A percentile compares a stretch with the other conserved stretches of the same genome.
Conservation (phyloP, 2,113 vertebrate genomes). For the Parotia lawesii region DNA sequence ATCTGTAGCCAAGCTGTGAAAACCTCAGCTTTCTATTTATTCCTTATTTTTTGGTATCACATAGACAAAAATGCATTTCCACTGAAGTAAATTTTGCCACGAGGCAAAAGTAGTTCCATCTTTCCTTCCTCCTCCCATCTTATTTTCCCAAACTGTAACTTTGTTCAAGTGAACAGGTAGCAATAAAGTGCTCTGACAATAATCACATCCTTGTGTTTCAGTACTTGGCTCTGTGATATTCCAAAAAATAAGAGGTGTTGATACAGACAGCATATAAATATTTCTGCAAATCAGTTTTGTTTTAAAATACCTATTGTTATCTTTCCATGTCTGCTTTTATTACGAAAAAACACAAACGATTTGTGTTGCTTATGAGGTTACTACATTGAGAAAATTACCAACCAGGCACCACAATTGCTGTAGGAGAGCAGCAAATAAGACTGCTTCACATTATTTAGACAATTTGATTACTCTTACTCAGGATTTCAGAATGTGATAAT, state of each 20-base stretch:
- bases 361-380: constrained; percentile 16
- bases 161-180: background rate
- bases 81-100: background rate
- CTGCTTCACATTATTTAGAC: constrained; percentile 58
- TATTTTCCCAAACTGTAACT: constrained; percentile 16
- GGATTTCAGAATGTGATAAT: constrained; percentile 55
- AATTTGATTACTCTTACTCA: constrained; percentile 51
- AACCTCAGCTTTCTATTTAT: background rate
- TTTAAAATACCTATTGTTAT: constrained; percentile 23
- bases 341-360: background rate
- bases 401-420: constrained; percentile 42
- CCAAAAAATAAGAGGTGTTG: constrained; percentile 26
- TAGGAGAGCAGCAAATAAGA: constrained; percentile 30
- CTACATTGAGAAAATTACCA: constrained; percentile 46
- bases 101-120: background rate
- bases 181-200: background rate
- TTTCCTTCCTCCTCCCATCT: background rate
- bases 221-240: background rate
- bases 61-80: constrained; percentile 17
- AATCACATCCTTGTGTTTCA: background rate
- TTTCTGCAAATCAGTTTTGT: background rate
- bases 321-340: constrained; percentile 6
- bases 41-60: background rate
- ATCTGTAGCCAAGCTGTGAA: background rate
- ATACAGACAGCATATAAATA: background rate